These are phyloP conservation scores for Amphiura filiformis DNA, from an alignment of 35 echinoderm and acorn worm genomes.

Conservation along the genomic window DNA sequence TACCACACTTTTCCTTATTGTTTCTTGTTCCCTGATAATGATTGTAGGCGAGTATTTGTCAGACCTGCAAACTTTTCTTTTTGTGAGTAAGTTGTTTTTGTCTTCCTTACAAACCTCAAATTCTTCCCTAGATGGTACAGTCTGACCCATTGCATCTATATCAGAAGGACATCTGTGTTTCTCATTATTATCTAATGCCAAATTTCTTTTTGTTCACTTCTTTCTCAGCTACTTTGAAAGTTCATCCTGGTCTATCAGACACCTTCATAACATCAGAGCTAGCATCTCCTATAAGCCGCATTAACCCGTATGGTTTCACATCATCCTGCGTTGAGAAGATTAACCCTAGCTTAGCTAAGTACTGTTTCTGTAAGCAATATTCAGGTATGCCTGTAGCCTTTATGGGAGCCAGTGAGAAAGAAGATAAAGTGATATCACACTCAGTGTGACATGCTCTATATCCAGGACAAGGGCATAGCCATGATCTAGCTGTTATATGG, in stretches of 20 bases:
- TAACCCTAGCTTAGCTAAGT: constrained; percentile 20
- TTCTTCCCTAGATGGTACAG: too few relatives aligned
- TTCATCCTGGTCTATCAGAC: neutral
- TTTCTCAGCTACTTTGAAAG: constrained; percentile 30
- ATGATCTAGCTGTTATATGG: neutral
- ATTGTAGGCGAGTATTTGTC: too few relatives aligned
- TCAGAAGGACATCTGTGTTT: too few relatives aligned
- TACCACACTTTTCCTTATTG: too few relatives aligned
- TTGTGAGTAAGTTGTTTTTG: too few relatives aligned
- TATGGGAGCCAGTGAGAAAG: neutral
- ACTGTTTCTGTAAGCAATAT: constrained; percentile 51
- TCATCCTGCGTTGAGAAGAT: constrained; percentile 26
- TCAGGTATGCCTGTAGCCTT: neutral
- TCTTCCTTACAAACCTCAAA: too few relatives aligned
- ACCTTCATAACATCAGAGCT: neutral
- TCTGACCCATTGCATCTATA: too few relatives aligned
- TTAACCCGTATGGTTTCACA: constrained; percentile 47
- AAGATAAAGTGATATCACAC: neutral
- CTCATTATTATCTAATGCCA: too few relatives aligned
- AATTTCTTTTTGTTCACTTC: too few relatives aligned
- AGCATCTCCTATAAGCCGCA: constrained; percentile 27
- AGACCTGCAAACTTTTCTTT: too few relatives aligned
- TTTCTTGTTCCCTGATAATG: too few relatives aligned
- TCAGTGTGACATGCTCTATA: neutral
- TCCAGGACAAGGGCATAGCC: neutral